phyloP scores from a whole-genome alignment of 2,888 invertebrate species.

The Catocala sponsa region DNA sequence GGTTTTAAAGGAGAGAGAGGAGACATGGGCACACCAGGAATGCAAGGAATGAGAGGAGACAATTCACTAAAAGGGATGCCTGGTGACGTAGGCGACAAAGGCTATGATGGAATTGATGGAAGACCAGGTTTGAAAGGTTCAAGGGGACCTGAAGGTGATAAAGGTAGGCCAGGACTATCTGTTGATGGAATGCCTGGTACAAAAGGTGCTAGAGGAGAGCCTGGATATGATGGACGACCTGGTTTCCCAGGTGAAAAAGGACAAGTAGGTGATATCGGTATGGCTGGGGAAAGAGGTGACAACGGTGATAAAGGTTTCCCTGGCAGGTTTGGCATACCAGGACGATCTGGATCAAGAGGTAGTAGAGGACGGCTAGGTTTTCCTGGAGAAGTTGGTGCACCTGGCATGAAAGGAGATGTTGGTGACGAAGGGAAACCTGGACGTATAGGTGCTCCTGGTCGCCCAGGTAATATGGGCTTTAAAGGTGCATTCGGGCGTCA shows the following conservation, averaged over 20 bases:
- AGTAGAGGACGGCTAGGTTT: constrained; percentile 79
- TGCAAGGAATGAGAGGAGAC: constrained; percentile 89
- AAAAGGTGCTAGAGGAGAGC: constrained; percentile 70
- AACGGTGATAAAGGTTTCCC: constrained; percentile 85
- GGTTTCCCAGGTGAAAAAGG: constrained; percentile 84
- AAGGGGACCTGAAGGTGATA: constrained; percentile 53
- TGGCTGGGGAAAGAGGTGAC: constrained; percentile 84
- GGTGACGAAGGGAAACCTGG: constrained; percentile 73
- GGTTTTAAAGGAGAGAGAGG: constrained; percentile 84
- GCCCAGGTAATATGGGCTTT: constrained; percentile 84
- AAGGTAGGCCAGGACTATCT: constrained; percentile 84
- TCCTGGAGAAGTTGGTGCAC: constrained; percentile 77
- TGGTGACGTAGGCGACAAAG: constrained; percentile 82
- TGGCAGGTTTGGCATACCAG: constrained; percentile 88
- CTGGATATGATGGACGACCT: constrained; percentile 88
- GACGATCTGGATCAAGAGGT: constrained; percentile 84
- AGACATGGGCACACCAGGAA: constrained; percentile 85
- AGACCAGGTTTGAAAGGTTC: constrained; percentile 59
- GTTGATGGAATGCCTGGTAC: constrained; percentile 73
- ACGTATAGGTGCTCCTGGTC: constrained; percentile 84
- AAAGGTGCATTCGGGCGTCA: constrained; percentile 43
- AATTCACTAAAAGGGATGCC: constrained; percentile 88
- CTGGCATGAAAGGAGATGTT: constrained; percentile 65
- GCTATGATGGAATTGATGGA: constrained; percentile 83
- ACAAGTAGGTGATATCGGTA: constrained; percentile 88